phyloP scores from a whole-genome alignment of 2,113 vertebrate genomes.

The Bubo scandiacus region DNA sequence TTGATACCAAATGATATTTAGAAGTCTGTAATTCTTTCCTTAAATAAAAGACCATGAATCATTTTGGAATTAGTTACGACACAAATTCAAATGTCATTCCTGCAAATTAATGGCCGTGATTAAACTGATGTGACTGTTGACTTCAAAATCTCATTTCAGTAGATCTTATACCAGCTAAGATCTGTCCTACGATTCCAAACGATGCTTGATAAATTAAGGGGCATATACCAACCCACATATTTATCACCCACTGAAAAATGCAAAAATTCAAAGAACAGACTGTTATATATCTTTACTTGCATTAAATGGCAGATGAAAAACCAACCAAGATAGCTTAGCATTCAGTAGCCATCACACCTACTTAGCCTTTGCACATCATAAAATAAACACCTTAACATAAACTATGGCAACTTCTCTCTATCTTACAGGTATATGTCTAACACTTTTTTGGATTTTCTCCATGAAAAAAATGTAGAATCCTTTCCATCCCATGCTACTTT shows the following conservation, averaged over 20 bases:
- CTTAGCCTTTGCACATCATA: not conserved
- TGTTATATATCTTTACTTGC: not conserved
- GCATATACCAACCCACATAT: not conserved
- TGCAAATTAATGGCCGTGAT: not conserved
- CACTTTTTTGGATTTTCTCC: not conserved
- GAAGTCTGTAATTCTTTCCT: constrained; percentile 27
- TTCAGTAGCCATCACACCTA: not conserved
- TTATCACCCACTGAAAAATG: not conserved
- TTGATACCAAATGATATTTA: constrained; percentile 21
- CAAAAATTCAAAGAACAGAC: not conserved
- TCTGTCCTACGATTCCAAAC: not conserved
- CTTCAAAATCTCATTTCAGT: not conserved
- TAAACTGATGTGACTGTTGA: not conserved
- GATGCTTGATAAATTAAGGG: not conserved
- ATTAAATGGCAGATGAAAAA: not conserved
- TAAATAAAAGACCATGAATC: constrained; percentile 25
- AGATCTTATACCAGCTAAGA: not conserved
- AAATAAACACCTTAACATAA: not conserved
- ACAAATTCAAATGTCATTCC: not conserved
- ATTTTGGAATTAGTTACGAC: constrained; percentile 1
- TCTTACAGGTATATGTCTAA: not conserved
- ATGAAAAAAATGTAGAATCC: not conserved
- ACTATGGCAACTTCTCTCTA: not conserved
- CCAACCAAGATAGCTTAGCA: not conserved
- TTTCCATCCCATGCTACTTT: not conserved